A percentile compares a stretch with the other conserved stretches of the same genome.
Conservation (phyloP, 2,888 invertebrate genomes). For the Halictus quadricinctus region DNA sequence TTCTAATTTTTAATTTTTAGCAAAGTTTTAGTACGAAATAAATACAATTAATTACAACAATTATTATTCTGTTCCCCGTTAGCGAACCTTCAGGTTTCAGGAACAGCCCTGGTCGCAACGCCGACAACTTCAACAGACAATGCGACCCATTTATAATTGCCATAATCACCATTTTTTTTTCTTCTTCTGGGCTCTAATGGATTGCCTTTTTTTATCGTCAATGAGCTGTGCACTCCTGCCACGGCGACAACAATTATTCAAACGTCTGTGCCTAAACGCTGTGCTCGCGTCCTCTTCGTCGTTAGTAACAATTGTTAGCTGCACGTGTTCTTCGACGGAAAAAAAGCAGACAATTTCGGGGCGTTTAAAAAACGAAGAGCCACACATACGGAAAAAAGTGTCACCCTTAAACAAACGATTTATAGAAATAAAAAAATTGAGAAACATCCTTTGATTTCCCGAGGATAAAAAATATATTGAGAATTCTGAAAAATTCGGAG, state of each 20-base stretch:
- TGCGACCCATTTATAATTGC: neutral
- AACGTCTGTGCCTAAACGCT: neutral
- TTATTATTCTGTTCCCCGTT: neutral
- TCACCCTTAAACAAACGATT: no score
- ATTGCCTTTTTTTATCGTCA: neutral
- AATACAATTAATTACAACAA: no score
- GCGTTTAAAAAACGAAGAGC: no score
- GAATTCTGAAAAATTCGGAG: neutral
- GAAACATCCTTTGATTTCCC: no score
- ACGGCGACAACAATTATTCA: neutral
- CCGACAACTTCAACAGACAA: neutral
- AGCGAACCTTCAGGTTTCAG: no score
- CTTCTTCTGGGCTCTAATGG: neutral
- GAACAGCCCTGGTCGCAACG: neutral
- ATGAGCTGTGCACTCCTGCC: neutral
- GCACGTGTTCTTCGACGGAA: neutral
- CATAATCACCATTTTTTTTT: neutral
- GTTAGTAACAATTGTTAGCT: neutral
- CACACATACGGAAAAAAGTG: no score
- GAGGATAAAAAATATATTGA: no score
- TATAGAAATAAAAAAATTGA: no score
- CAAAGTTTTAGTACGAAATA: no score
- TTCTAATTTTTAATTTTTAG: no score
- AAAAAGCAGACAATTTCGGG: neutral
- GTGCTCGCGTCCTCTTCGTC: neutral